These are phyloP conservation scores for Propsilocerus akamusi DNA, from an alignment of 1,140 invertebrate species.

Conservation along the genomic window DNA sequence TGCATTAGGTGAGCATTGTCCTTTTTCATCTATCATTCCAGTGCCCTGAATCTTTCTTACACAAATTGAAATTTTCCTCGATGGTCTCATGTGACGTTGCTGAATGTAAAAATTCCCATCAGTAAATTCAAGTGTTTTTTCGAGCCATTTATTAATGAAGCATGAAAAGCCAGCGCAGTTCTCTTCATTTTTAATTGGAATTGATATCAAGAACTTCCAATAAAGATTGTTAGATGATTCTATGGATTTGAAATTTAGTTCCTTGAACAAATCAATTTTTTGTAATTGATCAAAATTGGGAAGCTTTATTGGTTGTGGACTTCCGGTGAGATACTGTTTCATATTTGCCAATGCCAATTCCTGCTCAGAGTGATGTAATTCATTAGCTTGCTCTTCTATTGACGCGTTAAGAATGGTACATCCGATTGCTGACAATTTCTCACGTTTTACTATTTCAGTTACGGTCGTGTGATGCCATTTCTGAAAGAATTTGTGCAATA, in stretches of 20 bases:
- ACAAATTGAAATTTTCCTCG: conserved; percentile 16
- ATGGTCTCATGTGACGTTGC: conserved; percentile 23
- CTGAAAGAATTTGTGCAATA: not conserved
- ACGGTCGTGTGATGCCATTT: not conserved
- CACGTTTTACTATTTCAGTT: not conserved
- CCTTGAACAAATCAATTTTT: conserved; percentile 26
- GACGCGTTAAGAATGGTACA: not conserved
- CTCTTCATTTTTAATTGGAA: conserved; percentile 26
- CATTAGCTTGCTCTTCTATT: conserved; percentile 9
- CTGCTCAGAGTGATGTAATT: conserved; percentile 27
- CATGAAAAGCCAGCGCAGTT: conserved; percentile 20
- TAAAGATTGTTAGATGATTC: conserved; percentile 30
- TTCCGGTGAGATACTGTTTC: conserved; percentile 24
- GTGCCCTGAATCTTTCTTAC: conserved; percentile 14
- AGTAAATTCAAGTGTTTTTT: conserved; percentile 21
- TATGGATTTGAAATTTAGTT: conserved; percentile 16
- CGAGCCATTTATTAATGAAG: conserved; percentile 22
- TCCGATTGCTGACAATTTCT: not conserved
- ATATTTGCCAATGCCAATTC: conserved; percentile 32
- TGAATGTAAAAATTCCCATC: conserved; percentile 21
- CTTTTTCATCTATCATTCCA: not conserved
- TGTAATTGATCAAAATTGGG: conserved; percentile 26
- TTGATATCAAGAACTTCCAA: conserved; percentile 46
- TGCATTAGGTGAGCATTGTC: not conserved
- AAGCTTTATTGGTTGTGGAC: conserved; percentile 21